phyloP scores from a whole-genome alignment of 2,888 invertebrate species.

The Steinernema carpocapsae region DNA sequence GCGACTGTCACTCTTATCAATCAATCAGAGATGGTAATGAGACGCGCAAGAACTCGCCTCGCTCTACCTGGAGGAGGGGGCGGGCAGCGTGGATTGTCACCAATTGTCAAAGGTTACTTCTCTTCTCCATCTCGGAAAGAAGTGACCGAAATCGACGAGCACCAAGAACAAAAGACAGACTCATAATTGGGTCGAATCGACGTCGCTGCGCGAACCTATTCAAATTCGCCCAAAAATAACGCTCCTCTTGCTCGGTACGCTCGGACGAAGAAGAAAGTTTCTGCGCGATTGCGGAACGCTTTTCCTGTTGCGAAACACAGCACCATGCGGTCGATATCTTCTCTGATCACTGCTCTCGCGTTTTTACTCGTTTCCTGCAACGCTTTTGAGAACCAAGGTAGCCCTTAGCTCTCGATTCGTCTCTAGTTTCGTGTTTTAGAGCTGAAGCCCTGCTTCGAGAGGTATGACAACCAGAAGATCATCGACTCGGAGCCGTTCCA shows the following conservation, averaged over 20 bases:
- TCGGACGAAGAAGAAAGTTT: neutral
- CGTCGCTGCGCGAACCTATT: conserved; percentile 31
- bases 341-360: neutral
- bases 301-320: conserved; percentile 29
- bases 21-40: neutral
- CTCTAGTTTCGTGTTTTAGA: conserved; percentile 45
- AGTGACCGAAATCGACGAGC: conserved; percentile 30
- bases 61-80: conserved; percentile 12
- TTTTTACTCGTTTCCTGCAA: conserved; percentile 13
- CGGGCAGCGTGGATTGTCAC: conserved; percentile 15
- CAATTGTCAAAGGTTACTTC: conserved; percentile 10
- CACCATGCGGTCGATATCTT: conserved; percentile 1
- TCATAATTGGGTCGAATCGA: conserved; percentile 29
- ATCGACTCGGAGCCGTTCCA: conserved; percentile 61
- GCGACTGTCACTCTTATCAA: conserved; percentile 13
- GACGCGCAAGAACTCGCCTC: neutral
- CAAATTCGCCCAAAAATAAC: conserved; percentile 31
- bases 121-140: conserved; percentile 1
- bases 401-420: neutral
- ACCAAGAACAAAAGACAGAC: conserved; percentile 31
- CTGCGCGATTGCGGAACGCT: neutral
- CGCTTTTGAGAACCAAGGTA: conserved; percentile 29
- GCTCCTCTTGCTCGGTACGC: conserved; percentile 1
- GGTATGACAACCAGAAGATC: conserved; percentile 60
- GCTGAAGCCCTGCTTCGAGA: conserved; percentile 66